A percentile compares a stretch with the other conserved stretches of the same genome.
Evolutionary conservation across 2,888 invertebrate genomes (phyloP).

Genomic region (Anorthoa munda): DNA sequence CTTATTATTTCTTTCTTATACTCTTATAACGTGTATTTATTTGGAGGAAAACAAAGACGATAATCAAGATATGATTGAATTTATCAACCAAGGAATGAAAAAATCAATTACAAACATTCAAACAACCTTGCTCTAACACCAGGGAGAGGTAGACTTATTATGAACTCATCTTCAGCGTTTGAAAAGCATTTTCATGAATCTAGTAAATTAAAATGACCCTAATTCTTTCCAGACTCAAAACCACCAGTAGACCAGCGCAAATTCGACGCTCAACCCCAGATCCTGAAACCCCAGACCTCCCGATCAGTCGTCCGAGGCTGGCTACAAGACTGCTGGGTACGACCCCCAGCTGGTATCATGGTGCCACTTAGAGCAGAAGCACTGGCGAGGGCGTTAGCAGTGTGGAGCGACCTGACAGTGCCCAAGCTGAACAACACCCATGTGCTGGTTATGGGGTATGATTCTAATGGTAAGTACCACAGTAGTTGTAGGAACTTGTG

Average conservation of each 20-base stretch:
- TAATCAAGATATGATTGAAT: too few relatives aligned
- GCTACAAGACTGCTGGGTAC: constrained; percentile 87
- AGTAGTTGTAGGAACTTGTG: too few relatives aligned
- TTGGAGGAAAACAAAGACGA: too few relatives aligned
- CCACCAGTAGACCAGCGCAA: constrained; percentile 69
- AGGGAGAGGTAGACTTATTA: too few relatives aligned
- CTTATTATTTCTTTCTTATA: too few relatives aligned
- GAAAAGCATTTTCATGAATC: too few relatives aligned
- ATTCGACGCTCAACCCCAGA: constrained; percentile 58
- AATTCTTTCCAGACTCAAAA: constrained; percentile 59
- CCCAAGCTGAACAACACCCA: constrained; percentile 82
- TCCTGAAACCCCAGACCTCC: constrained; percentile 72
- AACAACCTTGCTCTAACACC: too few relatives aligned
- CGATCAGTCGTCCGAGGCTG: constrained; percentile 81
- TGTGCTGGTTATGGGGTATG: constrained; percentile 87
- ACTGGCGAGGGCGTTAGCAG: constrained; percentile 81
- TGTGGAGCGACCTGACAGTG: constrained; percentile 84
- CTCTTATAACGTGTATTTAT: too few relatives aligned
- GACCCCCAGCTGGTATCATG: constrained; percentile 86
- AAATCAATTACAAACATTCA: too few relatives aligned
- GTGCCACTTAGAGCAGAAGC: constrained; percentile 85
- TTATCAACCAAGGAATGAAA: too few relatives aligned
- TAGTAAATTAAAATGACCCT: not conserved
- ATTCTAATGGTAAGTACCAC: constrained; percentile 82
- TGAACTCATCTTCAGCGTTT: too few relatives aligned